Conservation (phyloP, 2,113 vertebrate genomes). For the Procapra przewalskii region DNA sequence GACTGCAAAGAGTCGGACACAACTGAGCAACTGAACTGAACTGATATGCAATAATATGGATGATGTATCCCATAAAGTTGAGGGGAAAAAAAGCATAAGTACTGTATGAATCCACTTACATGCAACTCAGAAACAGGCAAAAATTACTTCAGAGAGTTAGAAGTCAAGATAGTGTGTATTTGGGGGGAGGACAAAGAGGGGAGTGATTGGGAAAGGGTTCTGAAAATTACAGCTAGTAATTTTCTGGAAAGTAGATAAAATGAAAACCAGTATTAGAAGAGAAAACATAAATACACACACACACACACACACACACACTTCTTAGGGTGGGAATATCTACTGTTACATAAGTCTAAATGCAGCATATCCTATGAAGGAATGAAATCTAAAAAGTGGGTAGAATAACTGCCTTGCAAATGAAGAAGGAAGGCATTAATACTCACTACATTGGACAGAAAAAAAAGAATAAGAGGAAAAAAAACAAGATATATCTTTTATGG, state of each 20-base stretch:
- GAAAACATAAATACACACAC: neutral
- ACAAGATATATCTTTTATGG: neutral
- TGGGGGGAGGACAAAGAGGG: neutral
- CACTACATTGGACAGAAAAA: neutral
- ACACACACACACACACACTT: neutral
- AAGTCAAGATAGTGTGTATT: neutral
- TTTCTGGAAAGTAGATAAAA: neutral
- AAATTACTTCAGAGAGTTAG: neutral
- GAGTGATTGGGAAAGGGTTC: neutral
- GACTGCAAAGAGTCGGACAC: neutral
- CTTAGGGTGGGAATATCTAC: neutral
- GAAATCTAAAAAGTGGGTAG: neutral
- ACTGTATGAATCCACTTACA: neutral
- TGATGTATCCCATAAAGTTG: neutral
- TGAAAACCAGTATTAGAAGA: neutral
- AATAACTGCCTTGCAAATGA: neutral
- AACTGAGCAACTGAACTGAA: neutral
- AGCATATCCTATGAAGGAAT: neutral
- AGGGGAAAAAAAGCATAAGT: neutral
- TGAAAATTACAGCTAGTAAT: neutral
- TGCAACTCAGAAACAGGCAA: neutral
- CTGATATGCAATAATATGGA: neutral
- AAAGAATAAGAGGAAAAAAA: neutral
- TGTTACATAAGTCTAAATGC: neutral
- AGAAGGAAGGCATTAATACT: neutral